phyloP scores from a whole-genome alignment of 2,113 vertebrate genomes.

The Pipra filicauda region DNA sequence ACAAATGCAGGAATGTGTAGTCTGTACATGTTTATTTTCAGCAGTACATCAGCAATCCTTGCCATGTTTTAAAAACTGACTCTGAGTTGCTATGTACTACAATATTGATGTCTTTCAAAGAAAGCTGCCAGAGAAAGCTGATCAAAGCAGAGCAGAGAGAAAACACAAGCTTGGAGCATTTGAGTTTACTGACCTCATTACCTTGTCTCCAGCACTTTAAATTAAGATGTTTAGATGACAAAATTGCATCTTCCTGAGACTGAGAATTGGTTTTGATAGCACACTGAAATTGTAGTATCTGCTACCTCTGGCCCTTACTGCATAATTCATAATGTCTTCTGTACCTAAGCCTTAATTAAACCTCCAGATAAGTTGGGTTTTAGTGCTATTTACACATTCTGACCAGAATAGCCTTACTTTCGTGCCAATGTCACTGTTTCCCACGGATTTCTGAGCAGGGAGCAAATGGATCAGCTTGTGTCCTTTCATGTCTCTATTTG shows the following conservation, averaged over 20 bases:
- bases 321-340: not conserved
- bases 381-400: not conserved
- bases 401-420: not conserved
- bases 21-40: not conserved
- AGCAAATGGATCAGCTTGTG: not conserved
- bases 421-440: not conserved
- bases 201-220: not conserved
- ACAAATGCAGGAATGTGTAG: not conserved
- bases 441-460: not conserved
- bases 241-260: not conserved
- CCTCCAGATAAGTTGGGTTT: not conserved
- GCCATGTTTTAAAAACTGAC: not conserved
- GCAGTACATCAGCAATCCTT: not conserved
- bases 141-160: not conserved
- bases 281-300: not conserved
- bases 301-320: not conserved
- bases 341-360: not conserved
- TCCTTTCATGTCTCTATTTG: constrained; percentile 25
- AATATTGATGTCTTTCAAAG: not conserved
- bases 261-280: not conserved
- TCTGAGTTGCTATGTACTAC: not conserved
- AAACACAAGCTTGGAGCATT: not conserved
- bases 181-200: not conserved
- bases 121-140: not conserved
- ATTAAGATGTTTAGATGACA: not conserved